phyloP scores from a whole-genome alignment of 2,888 invertebrate genomes.

The Drosophila picticornis region DNA sequence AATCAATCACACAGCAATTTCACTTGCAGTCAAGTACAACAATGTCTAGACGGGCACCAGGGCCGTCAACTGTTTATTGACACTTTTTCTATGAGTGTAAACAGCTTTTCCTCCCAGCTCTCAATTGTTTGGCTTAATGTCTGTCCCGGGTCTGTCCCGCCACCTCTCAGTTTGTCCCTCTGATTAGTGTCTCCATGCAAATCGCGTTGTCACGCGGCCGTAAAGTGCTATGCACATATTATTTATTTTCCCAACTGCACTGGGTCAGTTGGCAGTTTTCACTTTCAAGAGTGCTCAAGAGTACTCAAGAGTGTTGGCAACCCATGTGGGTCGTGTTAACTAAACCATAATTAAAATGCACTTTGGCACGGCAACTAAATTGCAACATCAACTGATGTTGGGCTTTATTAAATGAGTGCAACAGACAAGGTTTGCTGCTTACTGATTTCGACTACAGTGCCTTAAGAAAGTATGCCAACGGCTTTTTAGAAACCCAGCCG shows the following conservation, averaged over 20 bases:
- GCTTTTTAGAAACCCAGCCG: constrained; percentile 5
- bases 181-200: constrained; percentile 46
- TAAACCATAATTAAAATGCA: constrained; percentile 73
- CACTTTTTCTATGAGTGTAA: constrained; percentile 57
- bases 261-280: constrained; percentile 62
- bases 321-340: constrained; percentile 51
- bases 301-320: constrained; percentile 18
- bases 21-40: constrained; percentile 39
- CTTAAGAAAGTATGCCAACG: constrained; percentile 71
- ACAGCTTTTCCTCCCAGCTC: constrained; percentile 26
- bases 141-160: background rate
- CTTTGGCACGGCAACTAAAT: constrained; percentile 54
- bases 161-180: constrained; percentile 4
- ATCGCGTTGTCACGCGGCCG: constrained; percentile 52
- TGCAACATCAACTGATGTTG: constrained; percentile 54
- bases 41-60: constrained; percentile 40
- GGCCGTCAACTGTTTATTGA: constrained; percentile 57
- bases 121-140: constrained; percentile 12
- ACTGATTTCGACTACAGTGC: constrained; percentile 35
- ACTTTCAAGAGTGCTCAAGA: constrained; percentile 64
- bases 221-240: constrained; percentile 41
- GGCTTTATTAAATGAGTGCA: constrained; percentile 60
- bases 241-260: constrained; percentile 30
- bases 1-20: constrained; percentile 62
- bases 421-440: background rate